Base-by-base conservation (phyloP, 2,888 invertebrate species). In the Stegophylla sp. region DNA sequence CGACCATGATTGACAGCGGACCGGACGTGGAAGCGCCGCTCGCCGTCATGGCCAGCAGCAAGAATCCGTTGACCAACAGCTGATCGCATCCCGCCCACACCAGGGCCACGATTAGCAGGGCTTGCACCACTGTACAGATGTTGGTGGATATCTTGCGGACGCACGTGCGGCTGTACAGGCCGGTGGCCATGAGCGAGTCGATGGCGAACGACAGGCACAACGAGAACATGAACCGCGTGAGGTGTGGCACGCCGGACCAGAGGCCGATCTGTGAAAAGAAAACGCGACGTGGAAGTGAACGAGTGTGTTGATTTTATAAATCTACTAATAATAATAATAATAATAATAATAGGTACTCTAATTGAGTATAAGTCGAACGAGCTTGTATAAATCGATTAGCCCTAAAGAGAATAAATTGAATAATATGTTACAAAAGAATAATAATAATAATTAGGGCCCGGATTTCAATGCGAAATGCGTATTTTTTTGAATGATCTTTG, bases 1-100 rank as follows among this genome's bases (percentile, higher is more conserved):
- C 93, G 23, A 93, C 92, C 83, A 93, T 91, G 85, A 90, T 92
- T 0, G 92, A 92, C 91, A 92, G 92, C 7, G 92, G 92, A 48
- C 92, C 92, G 1, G 92, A 92, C 85, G 92, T 92, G 0, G 91
- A 89, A 12, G 92, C 91, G 23, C 92, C 92, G 84, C 92, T 91
- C 82, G 91, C 87, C 13, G 91, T 91, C 10, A 92, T 91, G 26
- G 92, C 91, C 81, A 90, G 86, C 85, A 91, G 92, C 91, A 92
- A 92, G 17, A 91, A 87, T 56, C 90, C 86, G 83, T 92, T 86
- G 56, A 91, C 90, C 75, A 89, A 84, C 26, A 86, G 85, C 76
- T 91, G 88, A 85, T 90, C 87, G 84, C 90, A 90, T 83, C 91
- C 91, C 82, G 91, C 87, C 85, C 91, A 91, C 61, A 91, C 91